phyloP scores from a whole-genome alignment of 2,113 vertebrate genomes.

The Cinclus mexicanus region DNA sequence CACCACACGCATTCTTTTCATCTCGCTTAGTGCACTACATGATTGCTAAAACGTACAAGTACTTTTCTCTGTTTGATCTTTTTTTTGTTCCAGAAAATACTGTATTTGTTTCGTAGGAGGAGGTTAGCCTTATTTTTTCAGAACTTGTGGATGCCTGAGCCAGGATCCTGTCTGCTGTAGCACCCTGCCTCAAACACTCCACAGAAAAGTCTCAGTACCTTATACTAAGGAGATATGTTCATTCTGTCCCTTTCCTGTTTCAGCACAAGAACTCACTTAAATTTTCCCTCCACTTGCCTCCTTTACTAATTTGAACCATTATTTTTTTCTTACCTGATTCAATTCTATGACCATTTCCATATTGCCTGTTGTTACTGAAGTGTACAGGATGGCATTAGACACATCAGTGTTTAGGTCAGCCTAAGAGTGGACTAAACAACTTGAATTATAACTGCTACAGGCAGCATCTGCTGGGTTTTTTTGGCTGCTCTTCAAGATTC shows the following conservation, averaged over 20 bases:
- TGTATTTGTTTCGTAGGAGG: background rate
- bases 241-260: background rate
- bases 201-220: background rate
- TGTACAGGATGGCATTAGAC: background rate
- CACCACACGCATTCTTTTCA: background rate
- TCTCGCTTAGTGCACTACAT: background rate
- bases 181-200: background rate
- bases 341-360: background rate
- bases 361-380: background rate
- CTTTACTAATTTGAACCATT: background rate
- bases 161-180: background rate
- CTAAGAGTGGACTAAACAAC: background rate
- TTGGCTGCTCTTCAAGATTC: background rate
- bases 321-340: background rate
- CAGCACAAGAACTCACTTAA: background rate
- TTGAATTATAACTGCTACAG: background rate
- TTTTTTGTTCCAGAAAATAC: background rate
- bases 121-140: background rate
- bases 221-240: background rate
- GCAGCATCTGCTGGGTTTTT: background rate
- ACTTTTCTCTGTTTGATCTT: background rate
- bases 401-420: background rate
- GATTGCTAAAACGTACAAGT: background rate
- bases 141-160: background rate
- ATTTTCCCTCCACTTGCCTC: background rate